Evolutionary conservation across 1,140 invertebrate genomes (phyloP).

Genomic region (Doryteuthis pealeii): DNA sequence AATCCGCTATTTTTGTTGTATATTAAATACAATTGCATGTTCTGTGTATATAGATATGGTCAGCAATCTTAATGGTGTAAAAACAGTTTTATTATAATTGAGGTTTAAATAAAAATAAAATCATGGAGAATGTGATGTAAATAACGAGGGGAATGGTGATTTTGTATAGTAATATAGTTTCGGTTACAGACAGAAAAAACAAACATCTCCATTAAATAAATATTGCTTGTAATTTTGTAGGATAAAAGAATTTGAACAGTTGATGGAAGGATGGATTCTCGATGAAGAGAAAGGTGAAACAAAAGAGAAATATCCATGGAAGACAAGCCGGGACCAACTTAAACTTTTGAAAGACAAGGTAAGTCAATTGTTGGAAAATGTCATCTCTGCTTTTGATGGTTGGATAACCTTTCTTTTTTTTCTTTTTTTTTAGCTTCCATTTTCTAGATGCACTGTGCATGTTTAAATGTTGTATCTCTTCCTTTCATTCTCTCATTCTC

Average conservation of each 20-base stretch:
- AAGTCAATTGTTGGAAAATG: conserved; percentile 5
- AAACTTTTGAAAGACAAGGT: conserved; percentile 74
- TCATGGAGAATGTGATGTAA: no score
- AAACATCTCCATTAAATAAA: no score
- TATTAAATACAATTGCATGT: no score
- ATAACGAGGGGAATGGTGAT: no score
- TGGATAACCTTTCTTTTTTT: no score
- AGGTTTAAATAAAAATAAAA: no score
- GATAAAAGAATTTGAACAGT: conserved; percentile 65
- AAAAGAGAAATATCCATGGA: conserved; percentile 53
- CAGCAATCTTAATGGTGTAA: no score
- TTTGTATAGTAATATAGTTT: no score
- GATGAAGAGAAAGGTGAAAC: conserved; percentile 50
- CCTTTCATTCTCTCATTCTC: background rate
- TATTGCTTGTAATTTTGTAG: conserved; percentile 35
- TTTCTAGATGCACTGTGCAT: background rate
- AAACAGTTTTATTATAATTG: no score
- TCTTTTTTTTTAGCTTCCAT: background rate
- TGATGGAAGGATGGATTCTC: conserved; percentile 56
- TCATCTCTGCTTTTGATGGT: background rate
- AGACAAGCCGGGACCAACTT: conserved; percentile 76
- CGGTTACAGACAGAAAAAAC: no score
- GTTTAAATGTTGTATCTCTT: background rate
- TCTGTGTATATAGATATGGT: no score
- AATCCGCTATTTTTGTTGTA: no score